These are phyloP conservation scores for Boloria euphrosyne DNA, from an alignment of 2,888 invertebrate genomes.

Conservation along the genomic window DNA sequence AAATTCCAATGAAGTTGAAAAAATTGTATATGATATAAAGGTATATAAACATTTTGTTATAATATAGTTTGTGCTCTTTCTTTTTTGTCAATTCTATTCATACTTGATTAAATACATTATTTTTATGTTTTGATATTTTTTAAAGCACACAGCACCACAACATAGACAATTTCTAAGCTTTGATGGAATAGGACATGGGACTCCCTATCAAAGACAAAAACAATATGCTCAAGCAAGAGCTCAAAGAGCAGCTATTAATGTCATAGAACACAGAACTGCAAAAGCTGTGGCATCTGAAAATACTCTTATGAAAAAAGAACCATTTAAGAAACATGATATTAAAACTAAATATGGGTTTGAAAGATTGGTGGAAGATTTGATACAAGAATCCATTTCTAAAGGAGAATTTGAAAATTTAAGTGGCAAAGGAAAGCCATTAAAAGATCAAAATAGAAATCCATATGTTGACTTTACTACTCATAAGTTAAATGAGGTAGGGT, in stretches of 20 bases:
- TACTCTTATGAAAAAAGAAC: constrained; percentile 85
- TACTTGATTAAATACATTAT: not conserved
- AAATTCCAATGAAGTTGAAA: constrained; percentile 80
- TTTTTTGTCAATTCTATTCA: not conserved
- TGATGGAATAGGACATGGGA: constrained; percentile 91
- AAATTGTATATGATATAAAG: constrained; percentile 84
- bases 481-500: constrained; percentile 88
- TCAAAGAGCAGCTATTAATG: constrained; percentile 85
- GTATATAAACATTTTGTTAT: constrained; percentile 56
- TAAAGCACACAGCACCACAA: constrained; percentile 92
- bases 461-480: constrained; percentile 94
- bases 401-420: constrained; percentile 94
- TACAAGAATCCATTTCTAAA: constrained; percentile 94
- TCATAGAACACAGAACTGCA: constrained; percentile 84
- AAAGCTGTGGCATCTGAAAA: constrained; percentile 84
- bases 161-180: constrained; percentile 92
- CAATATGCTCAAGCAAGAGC: constrained; percentile 88
- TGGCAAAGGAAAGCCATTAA: constrained; percentile 91
- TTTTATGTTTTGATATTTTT: constrained; percentile 22
- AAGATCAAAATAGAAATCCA: constrained; percentile 87
- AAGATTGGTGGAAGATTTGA: constrained; percentile 94
- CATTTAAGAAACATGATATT: constrained; percentile 84
- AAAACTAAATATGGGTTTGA: constrained; percentile 93
- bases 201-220: constrained; percentile 89
- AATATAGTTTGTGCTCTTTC: not conserved